Conservation (phyloP, 2,797 vertebrate species). For the Benthosema pterotum region DNA sequence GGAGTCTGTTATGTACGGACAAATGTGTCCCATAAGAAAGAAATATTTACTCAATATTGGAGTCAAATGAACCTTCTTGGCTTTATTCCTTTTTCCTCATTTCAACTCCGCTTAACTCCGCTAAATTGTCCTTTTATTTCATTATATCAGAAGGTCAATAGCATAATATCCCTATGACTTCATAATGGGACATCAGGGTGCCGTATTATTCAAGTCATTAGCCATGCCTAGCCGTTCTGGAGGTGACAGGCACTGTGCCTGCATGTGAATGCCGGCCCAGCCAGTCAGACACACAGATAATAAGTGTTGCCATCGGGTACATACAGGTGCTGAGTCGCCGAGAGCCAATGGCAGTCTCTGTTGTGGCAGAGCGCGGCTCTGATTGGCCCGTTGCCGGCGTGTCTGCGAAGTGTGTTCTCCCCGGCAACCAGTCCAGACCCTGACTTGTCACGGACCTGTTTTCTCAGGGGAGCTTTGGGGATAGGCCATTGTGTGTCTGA, state of each 20-base stretch:
- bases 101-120: background rate
- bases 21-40: background rate
- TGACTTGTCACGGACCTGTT: constrained; percentile 56
- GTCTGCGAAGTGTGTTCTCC: constrained; percentile 66
- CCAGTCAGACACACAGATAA: constrained; percentile 17
- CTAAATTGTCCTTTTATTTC: background rate
- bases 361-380: constrained; percentile 40
- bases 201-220: constrained; percentile 15
- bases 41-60: background rate
- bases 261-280: constrained; percentile 26
- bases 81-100: background rate
- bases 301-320: constrained; percentile 40
- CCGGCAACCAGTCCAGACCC: constrained; percentile 71
- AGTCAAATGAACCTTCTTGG: background rate
- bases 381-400: constrained; percentile 59
- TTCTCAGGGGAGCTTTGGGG: constrained; percentile 38
- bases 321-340: constrained; percentile 45
- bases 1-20: too few species aligned
- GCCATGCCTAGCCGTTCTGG: constrained; percentile 11
- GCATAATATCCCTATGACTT: background rate
- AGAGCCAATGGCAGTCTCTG: constrained; percentile 62
- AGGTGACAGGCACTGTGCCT: constrained; percentile 8
- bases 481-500: constrained; percentile 48
- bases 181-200: background rate
- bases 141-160: background rate